Percentiles rank a stretch among this genome's conserved stretches.
These are phyloP conservation scores for Aphelinus atriplicis DNA, from an alignment of 1,140 invertebrate genomes.

Conservation along the genomic window DNA sequence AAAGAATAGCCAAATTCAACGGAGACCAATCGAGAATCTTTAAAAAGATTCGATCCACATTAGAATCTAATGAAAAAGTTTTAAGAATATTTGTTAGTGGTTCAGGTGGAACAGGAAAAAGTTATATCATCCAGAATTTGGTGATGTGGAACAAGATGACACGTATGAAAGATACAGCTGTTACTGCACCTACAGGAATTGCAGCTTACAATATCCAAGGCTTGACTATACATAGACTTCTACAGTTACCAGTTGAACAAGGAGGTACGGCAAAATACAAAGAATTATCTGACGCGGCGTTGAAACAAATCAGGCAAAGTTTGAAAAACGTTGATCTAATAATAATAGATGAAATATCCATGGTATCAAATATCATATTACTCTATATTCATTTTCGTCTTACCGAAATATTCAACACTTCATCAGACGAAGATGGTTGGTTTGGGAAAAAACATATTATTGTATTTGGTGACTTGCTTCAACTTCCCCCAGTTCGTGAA, in stretches of 20 bases:
- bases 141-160: conserved; percentile 39
- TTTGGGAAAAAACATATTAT: conserved; percentile 46
- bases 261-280: conserved; percentile 42
- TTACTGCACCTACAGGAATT: conserved; percentile 48
- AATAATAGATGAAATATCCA: conserved; percentile 55
- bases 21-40: conserved; percentile 42
- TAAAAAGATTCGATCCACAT: conserved; percentile 34
- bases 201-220: conserved; percentile 49
- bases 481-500: conserved; percentile 51
- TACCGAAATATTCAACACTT: conserved; percentile 50
- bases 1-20: conserved; percentile 42
- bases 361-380: too few relatives aligned
- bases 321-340: conserved; percentile 49
- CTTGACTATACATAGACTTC: conserved; percentile 45
- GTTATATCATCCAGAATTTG: conserved; percentile 39
- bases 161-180: conserved; percentile 43
- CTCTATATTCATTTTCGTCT: conserved; percentile 48
- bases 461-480: conserved; percentile 51
- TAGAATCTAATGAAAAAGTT: conserved; percentile 21
- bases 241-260: conserved; percentile 48
- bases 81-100: conserved; percentile 31
- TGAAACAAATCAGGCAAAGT: conserved; percentile 45
- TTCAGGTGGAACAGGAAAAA: conserved; percentile 46
- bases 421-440: conserved; percentile 43
- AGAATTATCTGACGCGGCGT: conserved; percentile 42